Base-by-base conservation (phyloP, 1,140 invertebrate genomes). In the Pteromalus puparum region DNA sequence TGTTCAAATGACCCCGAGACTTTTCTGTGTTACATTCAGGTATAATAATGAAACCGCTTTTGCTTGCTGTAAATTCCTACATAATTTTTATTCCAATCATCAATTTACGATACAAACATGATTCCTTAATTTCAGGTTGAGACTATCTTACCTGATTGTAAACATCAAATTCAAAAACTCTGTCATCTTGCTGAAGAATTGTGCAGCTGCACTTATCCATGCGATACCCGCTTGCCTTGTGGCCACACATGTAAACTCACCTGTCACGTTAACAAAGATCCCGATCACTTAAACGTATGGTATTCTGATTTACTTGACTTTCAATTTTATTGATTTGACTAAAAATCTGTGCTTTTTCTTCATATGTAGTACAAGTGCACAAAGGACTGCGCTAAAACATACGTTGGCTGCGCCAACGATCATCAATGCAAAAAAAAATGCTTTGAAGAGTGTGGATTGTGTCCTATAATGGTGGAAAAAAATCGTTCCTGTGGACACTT, bases 371-470 rank as follows among this genome's bases (percentile, higher is more conserved):
- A 73, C 21, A 48, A 48, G 18, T 81, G 80, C 28, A 6, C 6
- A 6, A 81, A 61, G 38, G 10, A 46, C 7, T 81, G 80, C n/a
- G 2, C 67, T 21, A 73, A 70, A 53, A 48, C 4, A 2, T 48
- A 81, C 46, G 24, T 4, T 9, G 18, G 48, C 15, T 81, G 80
- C 28, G 13, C 10, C 1, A 21, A 30, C 1, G 85, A 91, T 28
- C 94, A 95, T 85, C 87, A 86, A 34, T 95, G 95, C 80, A 75
- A 84, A 0, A 93, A 92, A 86, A 67, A 81, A 15, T 95, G 95
- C 84, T 90, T 89, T 85, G 92, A 95, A 86, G 87, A 89, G n/a
- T 95, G 95, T 89, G 90, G 91, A 21, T 12, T 87, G 3, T 95
- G 94, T 87, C 82, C 87, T n/a, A 89, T 94, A 18, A 65, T 73